These are phyloP conservation scores for Hydrotaea diabolus DNA, from an alignment of 2,888 invertebrate species.

Conservation along the genomic window DNA sequence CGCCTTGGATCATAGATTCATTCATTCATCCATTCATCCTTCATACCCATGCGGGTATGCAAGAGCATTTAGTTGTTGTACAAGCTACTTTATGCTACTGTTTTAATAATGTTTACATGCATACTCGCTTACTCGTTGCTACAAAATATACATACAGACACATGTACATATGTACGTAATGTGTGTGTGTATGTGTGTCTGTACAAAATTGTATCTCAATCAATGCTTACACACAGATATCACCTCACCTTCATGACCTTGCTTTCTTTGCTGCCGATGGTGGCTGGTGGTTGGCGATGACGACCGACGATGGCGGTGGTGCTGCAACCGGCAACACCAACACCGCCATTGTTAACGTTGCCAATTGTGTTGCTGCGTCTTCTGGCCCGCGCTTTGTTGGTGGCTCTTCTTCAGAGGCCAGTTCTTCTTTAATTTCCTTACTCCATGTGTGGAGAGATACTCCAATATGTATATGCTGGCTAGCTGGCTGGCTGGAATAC, in stretches of 20 bases:
- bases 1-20: slow-evolving; percentile 49
- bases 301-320: slow-evolving; percentile 7
- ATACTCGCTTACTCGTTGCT: slow-evolving; percentile 15
- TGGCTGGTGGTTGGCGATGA: slow-evolving; percentile 2
- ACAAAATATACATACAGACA: not conserved
- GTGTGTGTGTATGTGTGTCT: not conserved
- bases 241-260: slow-evolving; percentile 72
- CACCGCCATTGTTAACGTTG: slow-evolving; percentile 25
- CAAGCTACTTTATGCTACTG: slow-evolving; percentile 68
- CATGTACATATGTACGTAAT: not conserved
- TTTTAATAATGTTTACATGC: slow-evolving; percentile 70
- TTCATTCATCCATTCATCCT: slow-evolving; percentile 55
- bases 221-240: slow-evolving; percentile 65
- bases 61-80: slow-evolving; percentile 48
- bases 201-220: slow-evolving; percentile 67
- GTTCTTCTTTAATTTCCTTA: slow-evolving; percentile 56
- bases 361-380: slow-evolving; percentile 36
- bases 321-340: slow-evolving; percentile 29
- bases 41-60: not conserved
- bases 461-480: slow-evolving; percentile 41
- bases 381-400: slow-evolving; percentile 40
- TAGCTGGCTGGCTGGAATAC: too few relatives aligned
- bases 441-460: slow-evolving; percentile 32
- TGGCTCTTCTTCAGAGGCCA: slow-evolving; percentile 34
- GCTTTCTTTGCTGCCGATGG: slow-evolving; percentile 56